These are phyloP conservation scores for Boloria selene DNA, from an alignment of 2,888 invertebrate species.

Conservation along the genomic window DNA sequence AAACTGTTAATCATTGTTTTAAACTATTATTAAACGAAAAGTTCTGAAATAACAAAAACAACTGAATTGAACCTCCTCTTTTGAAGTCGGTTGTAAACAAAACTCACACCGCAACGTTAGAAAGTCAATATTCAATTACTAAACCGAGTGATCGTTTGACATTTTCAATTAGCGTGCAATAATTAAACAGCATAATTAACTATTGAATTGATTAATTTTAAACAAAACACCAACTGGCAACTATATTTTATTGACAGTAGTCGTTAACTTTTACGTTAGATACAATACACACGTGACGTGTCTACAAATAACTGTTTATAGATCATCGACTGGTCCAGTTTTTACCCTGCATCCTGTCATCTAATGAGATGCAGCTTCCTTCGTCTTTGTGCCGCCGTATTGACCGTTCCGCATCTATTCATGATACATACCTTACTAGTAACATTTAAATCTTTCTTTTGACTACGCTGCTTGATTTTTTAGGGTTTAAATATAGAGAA, in stretches of 20 bases:
- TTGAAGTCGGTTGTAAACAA: too few relatives aligned
- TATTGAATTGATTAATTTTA: background rate
- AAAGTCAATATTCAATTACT: too few relatives aligned
- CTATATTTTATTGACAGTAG: background rate
- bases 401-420: constrained; percentile 21
- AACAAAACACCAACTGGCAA: background rate
- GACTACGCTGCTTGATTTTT: background rate
- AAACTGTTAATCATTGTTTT: too few relatives aligned
- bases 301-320: constrained; percentile 39
- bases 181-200: too few relatives aligned
- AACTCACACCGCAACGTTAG: too few relatives aligned
- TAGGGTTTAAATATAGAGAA: too few relatives aligned
- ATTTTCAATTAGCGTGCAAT: too few relatives aligned
- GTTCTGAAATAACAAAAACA: too few relatives aligned
- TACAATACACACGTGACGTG: constrained; percentile 6
- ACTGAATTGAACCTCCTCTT: too few relatives aligned
- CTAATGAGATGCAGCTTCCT: constrained; percentile 63
- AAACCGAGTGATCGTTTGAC: too few relatives aligned
- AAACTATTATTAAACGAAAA: too few relatives aligned
- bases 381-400: constrained; percentile 39
- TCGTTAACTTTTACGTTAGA: background rate
- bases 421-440: background rate
- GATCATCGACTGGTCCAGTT: constrained; percentile 47
- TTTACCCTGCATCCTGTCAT: constrained; percentile 59
- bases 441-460: background rate